Evolutionary conservation across 2,888 invertebrate genomes (phyloP), one percentile per base, ranked within the genome.

Genomic region (Stramonita haemastoma): DNA sequence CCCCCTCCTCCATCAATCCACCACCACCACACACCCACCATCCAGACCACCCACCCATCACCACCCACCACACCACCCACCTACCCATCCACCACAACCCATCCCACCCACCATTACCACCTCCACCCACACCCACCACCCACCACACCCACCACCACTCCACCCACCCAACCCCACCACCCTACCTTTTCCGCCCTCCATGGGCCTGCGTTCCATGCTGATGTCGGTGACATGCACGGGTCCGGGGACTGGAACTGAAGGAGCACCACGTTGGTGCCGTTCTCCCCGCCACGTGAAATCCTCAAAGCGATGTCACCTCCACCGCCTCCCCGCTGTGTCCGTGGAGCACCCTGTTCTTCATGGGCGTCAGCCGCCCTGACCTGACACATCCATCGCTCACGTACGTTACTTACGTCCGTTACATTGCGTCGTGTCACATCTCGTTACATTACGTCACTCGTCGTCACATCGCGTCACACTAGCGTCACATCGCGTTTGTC

Each of bases 211-310:
- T 66, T 89, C 85, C 91, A 93, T 90, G 26, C 46, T 88, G 32
- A 93, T n/a, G 84, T 92, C 91, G 2, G 91, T 88, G 19, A 93
- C 87, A 15, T 87, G 29, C 26, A 92, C 77, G 29, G 66, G 34
- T 60, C 32, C n/a, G 83, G 0, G 15, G 91, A 60, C 13, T 90
- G 89, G 0, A 94, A 77, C 46, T 91, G 85, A 34, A 94, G 86
- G 36, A 89, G 89, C 8, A 93, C 83, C 70, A 90, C 79, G 86
- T 94, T 94, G 17, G 66, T 84, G n/a, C 36, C 85, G 56, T 90
- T 89, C 88, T 92, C 92, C 92, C 15, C 88, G 84, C 91, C 93
- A 93, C 0, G 92, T 89, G 79, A 92, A 93, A 86, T 94, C 93
- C 0, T 92, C 93, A 19, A 93, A 91, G 17, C 81, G 87, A 89